Evolutionary conservation across 2,888 invertebrate species (phyloP), one percentile per base, ranked within the genome.

Genomic region (Protonemura montana): DNA sequence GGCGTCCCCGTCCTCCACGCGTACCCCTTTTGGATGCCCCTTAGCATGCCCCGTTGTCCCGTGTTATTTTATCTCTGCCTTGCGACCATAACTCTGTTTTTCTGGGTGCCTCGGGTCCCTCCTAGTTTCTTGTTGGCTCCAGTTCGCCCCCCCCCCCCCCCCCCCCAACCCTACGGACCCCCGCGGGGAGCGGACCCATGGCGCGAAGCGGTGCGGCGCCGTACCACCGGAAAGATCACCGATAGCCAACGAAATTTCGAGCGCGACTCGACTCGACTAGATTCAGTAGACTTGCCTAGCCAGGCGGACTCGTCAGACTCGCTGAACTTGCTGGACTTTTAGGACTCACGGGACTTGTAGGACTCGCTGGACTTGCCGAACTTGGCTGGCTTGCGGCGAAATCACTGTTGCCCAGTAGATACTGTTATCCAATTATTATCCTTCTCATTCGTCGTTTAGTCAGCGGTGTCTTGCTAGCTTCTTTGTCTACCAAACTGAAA

Each of bases 11-110:
- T n/a, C 59, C 78, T 26, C 85, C 30, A 77, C 29, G 16, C 28
- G 30, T 35, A 35, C 85, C 42, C 81, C 85, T n/a, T n/a, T n/a
- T n/a, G n/a, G n/a, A 90, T 90, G 89, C 90, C 89, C 90, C 90
- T 90, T 89, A 89, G 89, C 89, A 90, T 90, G 89, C 89, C 89
- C 88, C 88, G 88, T 88, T 89, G 88, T 88, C 86, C 86, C 85
- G 86, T 30, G 42, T 84, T 76, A 59, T 84, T 84, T 83, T 84
- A 84, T 76, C 84, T 84, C 42, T 84, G 83, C 59, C 76, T n/a
- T 26, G 27, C 28, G 84, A 28, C 84, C 2, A 76, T 42, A 42
- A 59, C 84, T 59, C 84, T 76, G 28, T 59, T 84, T 76, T 28
- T 84, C 84, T 84, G 81, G 81, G 6, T 29, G 81, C 29, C 81